These are phyloP conservation scores for Cyclina sinensis DNA, from an alignment of 1,140 invertebrate genomes.

Conservation along the genomic window DNA sequence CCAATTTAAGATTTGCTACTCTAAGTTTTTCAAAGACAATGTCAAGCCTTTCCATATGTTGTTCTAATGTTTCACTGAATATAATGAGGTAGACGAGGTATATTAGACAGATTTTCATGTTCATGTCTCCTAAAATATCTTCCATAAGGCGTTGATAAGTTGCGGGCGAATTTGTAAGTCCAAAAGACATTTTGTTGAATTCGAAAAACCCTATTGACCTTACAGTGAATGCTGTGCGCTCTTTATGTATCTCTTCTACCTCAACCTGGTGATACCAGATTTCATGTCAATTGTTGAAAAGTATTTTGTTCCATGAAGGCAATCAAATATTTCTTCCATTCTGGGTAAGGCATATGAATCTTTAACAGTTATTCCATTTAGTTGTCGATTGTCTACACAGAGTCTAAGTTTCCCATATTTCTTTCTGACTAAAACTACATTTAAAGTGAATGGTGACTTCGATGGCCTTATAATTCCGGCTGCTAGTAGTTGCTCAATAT, in stretches of 20 bases:
- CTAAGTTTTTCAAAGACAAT: too few relatives aligned
- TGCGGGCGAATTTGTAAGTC: neutral
- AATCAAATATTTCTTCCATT: constrained; percentile 85
- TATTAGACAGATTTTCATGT: constrained; percentile 60
- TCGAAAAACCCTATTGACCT: constrained; percentile 59
- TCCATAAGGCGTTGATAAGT: constrained; percentile 75
- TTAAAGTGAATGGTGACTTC: constrained; percentile 21
- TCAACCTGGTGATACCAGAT: constrained; percentile 80
- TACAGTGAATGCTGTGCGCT: constrained; percentile 82
- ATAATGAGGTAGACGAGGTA: constrained; percentile 74
- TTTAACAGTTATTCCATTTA: constrained; percentile 1
- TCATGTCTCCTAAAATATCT: constrained; percentile 74
- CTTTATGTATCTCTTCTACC: constrained; percentile 78
- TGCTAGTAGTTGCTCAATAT: neutral
- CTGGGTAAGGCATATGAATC: constrained; percentile 86
- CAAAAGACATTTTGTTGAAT: too few relatives aligned
- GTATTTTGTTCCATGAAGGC: constrained; percentile 82
- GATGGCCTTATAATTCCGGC: constrained; percentile 8
- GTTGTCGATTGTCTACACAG: neutral
- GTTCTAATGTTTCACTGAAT: constrained; percentile 47
- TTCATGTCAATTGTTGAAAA: constrained; percentile 86
- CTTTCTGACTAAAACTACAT: constrained; percentile 72
- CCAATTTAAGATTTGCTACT: too few relatives aligned
- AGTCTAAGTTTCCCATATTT: neutral
- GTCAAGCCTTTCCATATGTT: constrained; percentile 44